Evolutionary conservation across 2,888 invertebrate species (phyloP), one percentile per base, ranked within the genome.

Genomic region (Macrosoma leucophasiata): DNA sequence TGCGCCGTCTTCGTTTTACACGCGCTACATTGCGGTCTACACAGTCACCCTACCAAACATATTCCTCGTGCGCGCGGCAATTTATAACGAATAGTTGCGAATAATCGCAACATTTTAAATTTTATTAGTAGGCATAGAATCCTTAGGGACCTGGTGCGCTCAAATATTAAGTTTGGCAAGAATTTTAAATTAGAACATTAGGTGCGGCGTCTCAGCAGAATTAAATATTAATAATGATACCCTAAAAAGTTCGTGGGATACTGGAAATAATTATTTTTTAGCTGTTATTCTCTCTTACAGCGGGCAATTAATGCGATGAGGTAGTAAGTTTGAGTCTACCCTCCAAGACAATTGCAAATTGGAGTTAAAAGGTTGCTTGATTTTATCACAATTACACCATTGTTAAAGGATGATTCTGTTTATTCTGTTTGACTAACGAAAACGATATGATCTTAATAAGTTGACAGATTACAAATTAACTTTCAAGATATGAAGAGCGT

Each of bases 111-210:
- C 43, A 50, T 43, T 52, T 42, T 45, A 48, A 43, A 51, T 50
- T 55, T 55, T 67, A 61, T 62, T 49, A 52, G 59, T 59, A 62
- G 58, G 53, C 54, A 52, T 48, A 56, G 49, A 47, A 57, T 60
- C 64, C 65, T 63, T 58, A 48, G 58, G 67, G 68, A 62, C 53
- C 52, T 49, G 55, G 55, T 61, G 60, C 61, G 55, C 60, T 81
- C 69, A 77, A 82, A 81, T 82, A 78, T 78, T 77, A 78, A 81
- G 71, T 81, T 78, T 67, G 62, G 64, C 68, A 71, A 75, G 77
- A 78, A 79, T 79, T 79, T 81, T 71, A 82, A 78, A 79, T 79
- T 68, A 71, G 63, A 67, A 58, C 64, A 74, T 75, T 77, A 79
- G 71, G 66, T 62, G 58, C 55, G 69, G 69, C 67, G 66, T 72